A percentile compares a stretch with the other conserved stretches of the same genome.
Conservation (phyloP, 2,888 invertebrate species). For the Polyploca ridens region DNA sequence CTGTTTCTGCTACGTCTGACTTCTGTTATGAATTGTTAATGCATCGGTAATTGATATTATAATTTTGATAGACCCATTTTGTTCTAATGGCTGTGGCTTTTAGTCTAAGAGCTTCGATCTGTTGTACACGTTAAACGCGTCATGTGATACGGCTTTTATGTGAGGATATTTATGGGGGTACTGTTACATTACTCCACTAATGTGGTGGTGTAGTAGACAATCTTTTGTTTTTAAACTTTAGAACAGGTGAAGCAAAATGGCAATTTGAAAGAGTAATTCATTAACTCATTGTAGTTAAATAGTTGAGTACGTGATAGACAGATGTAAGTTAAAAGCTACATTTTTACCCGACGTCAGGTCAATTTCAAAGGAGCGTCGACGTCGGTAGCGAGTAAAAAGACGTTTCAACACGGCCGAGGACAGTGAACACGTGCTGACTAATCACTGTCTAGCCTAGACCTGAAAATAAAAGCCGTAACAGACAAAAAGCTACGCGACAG, state of each 20-base stretch:
- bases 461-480: slow-evolving; percentile 47
- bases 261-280: slow-evolving; percentile 25
- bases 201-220: neutral
- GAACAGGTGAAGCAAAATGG: neutral
- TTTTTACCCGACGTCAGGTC: slow-evolving; percentile 32
- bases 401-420: slow-evolving; percentile 42
- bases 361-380: slow-evolving; percentile 40
- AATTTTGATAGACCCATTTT: slow-evolving; percentile 77
- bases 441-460: slow-evolving; percentile 59
- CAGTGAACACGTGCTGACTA: slow-evolving; percentile 63
- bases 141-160: slow-evolving; percentile 55
- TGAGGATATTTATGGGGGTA: slow-evolving; percentile 39
- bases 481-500: slow-evolving; percentile 55
- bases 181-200: slow-evolving; percentile 18
- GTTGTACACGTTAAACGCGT: slow-evolving; percentile 44
- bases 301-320: slow-evolving; percentile 20
- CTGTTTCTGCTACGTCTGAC: slow-evolving; percentile 81
- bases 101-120: slow-evolving; percentile 58
- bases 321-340: slow-evolving; percentile 33
- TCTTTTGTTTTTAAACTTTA: slow-evolving; percentile 1
- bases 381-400: slow-evolving; percentile 44
- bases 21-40: slow-evolving; percentile 84
- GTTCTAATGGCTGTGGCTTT: slow-evolving; percentile 67
- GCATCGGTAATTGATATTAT: slow-evolving; percentile 84
- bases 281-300: slow-evolving; percentile 23